phyloP scores from a whole-genome alignment of 1,140 invertebrate genomes.

The Caligus rogercresseyi region DNA sequence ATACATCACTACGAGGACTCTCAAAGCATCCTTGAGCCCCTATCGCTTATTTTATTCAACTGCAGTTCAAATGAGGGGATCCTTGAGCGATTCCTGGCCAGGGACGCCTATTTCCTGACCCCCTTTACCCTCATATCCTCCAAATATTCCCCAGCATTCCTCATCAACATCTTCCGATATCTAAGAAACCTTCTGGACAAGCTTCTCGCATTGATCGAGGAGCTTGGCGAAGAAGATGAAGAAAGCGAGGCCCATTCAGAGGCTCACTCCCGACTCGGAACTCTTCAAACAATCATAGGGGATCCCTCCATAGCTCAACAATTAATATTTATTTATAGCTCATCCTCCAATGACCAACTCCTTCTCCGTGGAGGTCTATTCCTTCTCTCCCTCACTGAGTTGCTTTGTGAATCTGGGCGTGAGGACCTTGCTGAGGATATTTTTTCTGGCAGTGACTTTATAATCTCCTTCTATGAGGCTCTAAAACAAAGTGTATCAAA shows the following conservation, averaged over 20 bases:
- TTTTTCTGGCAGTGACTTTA: not conserved
- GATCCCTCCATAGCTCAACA: not conserved
- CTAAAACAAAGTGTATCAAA: not conserved
- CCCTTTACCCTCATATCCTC: not conserved
- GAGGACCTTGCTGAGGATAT: not conserved
- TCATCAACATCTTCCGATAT: not conserved
- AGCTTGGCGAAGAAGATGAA: not conserved
- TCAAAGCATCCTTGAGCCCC: not conserved
- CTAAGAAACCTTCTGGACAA: not conserved
- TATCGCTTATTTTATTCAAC: not conserved
- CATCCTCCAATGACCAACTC: not conserved
- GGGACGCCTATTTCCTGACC: not conserved
- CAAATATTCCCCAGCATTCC: not conserved
- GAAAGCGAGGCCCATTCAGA: not conserved
- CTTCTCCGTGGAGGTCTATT: not conserved
- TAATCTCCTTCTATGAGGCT: not conserved
- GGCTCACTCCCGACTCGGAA: not conserved
- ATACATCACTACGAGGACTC: not conserved
- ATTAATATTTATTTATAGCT: not conserved
- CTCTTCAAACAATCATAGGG: not conserved
- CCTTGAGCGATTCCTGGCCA: not conserved
- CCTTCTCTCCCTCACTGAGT: not conserved
- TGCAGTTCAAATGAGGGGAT: not conserved
- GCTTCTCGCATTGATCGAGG: too few species aligned
- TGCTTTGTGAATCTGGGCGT: not conserved